Evolutionary conservation across 1,140 invertebrate genomes (phyloP).

Genomic region (Neodiprion lecontei): DNA sequence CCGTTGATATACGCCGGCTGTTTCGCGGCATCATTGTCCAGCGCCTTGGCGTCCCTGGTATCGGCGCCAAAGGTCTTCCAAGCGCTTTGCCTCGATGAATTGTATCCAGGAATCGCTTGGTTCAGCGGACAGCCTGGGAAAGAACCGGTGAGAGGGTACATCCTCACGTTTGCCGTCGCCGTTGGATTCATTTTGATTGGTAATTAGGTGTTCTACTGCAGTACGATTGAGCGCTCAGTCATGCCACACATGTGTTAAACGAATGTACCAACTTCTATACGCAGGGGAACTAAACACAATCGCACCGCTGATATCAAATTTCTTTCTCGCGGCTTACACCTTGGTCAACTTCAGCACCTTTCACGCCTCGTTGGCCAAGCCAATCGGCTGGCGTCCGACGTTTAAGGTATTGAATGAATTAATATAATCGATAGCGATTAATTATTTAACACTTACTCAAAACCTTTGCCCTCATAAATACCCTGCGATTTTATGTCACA

Average conservation of each 20-base stretch:
- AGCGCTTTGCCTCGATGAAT: constrained; percentile 93
- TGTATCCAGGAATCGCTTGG: constrained; percentile 92
- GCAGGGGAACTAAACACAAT: constrained; percentile 89
- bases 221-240: constrained; percentile 8
- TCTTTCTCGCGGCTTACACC: constrained; percentile 96
- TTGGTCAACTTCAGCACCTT: constrained; percentile 98
- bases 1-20: constrained; percentile 96
- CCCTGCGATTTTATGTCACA: constrained; percentile 60
- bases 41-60: constrained; percentile 93
- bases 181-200: constrained; percentile 87
- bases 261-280: constrained; percentile 47
- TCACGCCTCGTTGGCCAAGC: constrained; percentile 88
- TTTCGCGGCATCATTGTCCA: constrained; percentile 95
- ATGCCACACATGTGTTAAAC: constrained; percentile 11
- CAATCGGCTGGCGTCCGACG: constrained; percentile 87
- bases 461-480: not conserved
- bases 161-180: constrained; percentile 90
- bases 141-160: constrained; percentile 91
- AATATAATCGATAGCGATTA: constrained; percentile 20
- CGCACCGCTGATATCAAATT: constrained; percentile 96
- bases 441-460: constrained; percentile 13
- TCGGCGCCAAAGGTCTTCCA: constrained; percentile 95
- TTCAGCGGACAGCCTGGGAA: constrained; percentile 93
- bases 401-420: constrained; percentile 71
- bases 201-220: constrained; percentile 55